Conservation (phyloP, 2,888 invertebrate genomes). For the Drosophila limbata region DNA sequence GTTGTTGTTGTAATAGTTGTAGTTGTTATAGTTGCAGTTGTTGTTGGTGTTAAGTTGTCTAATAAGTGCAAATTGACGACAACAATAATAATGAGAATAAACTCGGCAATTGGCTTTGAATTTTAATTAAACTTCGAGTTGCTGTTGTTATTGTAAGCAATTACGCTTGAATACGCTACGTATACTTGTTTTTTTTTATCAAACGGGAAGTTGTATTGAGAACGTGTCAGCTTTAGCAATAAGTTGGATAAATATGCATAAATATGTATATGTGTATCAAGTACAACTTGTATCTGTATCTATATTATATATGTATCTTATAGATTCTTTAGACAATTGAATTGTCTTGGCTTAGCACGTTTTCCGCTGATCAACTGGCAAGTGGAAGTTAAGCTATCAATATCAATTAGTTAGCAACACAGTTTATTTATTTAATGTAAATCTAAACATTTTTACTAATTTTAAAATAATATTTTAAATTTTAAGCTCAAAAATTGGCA, state of each 20-base stretch:
- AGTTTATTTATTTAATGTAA: too few relatives aligned
- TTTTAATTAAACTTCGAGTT: constrained; percentile 70
- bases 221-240: constrained; percentile 61
- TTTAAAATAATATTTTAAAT: too few relatives aligned
- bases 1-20: neutral
- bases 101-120: constrained; percentile 58
- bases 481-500: too few relatives aligned
- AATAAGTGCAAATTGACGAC: constrained; percentile 70
- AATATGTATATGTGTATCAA: constrained; percentile 11
- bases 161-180: constrained; percentile 22
- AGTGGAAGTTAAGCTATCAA: constrained; percentile 15
- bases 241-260: constrained; percentile 15
- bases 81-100: constrained; percentile 23
- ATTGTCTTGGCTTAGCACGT: constrained; percentile 25
- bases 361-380: constrained; percentile 7
- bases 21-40: neutral
- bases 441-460: too few relatives aligned
- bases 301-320: constrained; percentile 6
- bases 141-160: constrained; percentile 22
- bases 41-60: constrained; percentile 50
- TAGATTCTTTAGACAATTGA: constrained; percentile 5
- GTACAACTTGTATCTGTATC: constrained; percentile 21
- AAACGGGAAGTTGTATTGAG: constrained; percentile 66
- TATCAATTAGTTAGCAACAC: neutral
- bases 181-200: constrained; percentile 29